phyloP scores from a whole-genome alignment of 2,797 vertebrate species.

The Siniperca obscura region DNA sequence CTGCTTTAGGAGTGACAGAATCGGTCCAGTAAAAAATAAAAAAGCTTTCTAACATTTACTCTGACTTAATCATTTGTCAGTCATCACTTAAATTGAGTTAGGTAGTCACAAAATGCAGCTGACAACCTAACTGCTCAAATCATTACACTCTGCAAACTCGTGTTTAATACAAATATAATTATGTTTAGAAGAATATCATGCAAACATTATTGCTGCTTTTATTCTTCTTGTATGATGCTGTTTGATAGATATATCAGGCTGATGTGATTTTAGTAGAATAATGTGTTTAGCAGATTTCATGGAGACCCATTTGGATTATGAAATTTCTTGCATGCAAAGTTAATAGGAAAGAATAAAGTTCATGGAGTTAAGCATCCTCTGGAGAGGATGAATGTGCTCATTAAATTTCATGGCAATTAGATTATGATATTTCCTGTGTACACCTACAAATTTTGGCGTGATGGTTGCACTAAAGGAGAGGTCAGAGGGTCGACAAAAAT shows the following conservation, averaged over 20 bases:
- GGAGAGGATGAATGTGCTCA: background rate
- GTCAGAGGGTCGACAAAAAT: background rate
- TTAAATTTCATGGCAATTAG: background rate
- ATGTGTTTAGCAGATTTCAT: background rate
- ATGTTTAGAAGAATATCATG: constrained; percentile 15
- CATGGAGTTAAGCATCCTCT: background rate
- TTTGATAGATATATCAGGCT: constrained; percentile 29
- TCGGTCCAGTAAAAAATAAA: constrained; percentile 5
- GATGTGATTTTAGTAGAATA: constrained; percentile 24
- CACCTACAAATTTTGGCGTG: background rate
- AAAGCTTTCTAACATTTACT: constrained; percentile 39
- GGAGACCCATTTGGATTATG: background rate
- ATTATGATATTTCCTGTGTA: background rate
- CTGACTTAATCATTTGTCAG: constrained; percentile 29
- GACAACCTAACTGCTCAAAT: constrained; percentile 25
- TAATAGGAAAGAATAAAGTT: background rate
- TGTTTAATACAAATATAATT: constrained; percentile 33
- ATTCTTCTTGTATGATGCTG: constrained; percentile 12
- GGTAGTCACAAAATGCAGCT: constrained; percentile 6
- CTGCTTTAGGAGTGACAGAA: constrained; percentile 44
- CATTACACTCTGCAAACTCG: constrained; percentile 28
- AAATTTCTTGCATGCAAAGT: background rate
- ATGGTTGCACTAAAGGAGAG: background rate
- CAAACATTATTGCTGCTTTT: constrained; percentile 22
- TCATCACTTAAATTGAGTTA: constrained; percentile 24